A percentile compares a stretch with the other conserved stretches of the same genome.
Evolutionary conservation across 2,797 vertebrate genomes (phyloP).

Genomic region (Oceanodroma leucorhoa): DNA sequence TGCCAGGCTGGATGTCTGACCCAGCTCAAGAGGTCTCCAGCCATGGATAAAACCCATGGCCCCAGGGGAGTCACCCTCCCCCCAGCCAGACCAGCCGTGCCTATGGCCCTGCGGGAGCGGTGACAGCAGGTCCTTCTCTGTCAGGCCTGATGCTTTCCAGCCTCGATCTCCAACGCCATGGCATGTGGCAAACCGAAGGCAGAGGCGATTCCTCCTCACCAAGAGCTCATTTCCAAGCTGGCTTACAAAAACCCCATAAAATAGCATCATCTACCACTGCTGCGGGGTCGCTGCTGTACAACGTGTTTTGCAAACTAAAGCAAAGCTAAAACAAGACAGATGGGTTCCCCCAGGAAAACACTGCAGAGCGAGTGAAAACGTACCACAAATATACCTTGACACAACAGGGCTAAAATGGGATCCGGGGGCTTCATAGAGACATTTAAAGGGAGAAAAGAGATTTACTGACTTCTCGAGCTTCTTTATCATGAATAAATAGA

Average conservation of each 20-base stretch:
- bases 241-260: not conserved
- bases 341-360: not conserved
- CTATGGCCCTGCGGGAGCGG: not conserved
- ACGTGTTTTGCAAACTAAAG: not conserved
- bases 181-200: not conserved
- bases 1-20: accelerated
- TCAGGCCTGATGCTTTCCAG: not conserved
- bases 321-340: not conserved
- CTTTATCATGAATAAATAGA: not conserved
- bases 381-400: not conserved
- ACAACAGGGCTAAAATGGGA: not conserved
- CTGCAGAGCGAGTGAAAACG: not conserved
- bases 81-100: not conserved
- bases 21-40: not conserved
- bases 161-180: accelerated
- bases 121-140: not conserved
- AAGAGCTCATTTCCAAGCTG: not conserved
- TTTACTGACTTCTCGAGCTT: not conserved
- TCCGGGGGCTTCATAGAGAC: not conserved
- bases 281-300: not conserved
- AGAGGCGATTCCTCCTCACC: not conserved
- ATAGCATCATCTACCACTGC: not conserved
- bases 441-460: not conserved
- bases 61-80: not conserved
- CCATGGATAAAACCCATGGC: accelerated